Evolutionary conservation across 2,888 invertebrate species (phyloP).

Genomic region (Meghimatium bilineatum): DNA sequence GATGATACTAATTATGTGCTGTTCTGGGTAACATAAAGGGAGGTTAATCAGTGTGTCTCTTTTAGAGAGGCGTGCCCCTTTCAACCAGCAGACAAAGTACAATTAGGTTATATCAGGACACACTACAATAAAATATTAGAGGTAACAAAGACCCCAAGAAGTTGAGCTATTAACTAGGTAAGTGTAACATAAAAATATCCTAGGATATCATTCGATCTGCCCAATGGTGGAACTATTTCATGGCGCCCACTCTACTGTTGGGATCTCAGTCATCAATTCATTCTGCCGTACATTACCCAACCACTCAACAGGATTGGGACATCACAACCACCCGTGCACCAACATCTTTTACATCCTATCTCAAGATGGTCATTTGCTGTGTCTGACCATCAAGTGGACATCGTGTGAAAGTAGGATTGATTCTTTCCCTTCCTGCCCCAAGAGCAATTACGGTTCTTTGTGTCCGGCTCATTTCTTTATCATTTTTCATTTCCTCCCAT

Average conservation of each 20-base stretch:
- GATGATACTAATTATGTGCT: no score
- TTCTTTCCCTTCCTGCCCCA: not conserved
- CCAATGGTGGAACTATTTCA: not conserved
- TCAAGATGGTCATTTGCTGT: slow-evolving; percentile 9
- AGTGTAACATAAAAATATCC: not conserved
- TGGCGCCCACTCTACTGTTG: not conserved
- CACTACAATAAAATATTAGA: no score
- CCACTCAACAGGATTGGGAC: slow-evolving; percentile 3
- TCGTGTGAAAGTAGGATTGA: not conserved
- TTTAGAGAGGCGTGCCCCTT: no score
- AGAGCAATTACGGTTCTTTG: not conserved
- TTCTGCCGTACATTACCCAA: no score
- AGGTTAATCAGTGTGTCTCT: no score
- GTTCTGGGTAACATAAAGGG: no score
- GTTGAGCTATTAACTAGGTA: no score
- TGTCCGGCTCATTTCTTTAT: no score
- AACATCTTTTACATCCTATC: not conserved
- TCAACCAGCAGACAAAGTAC: no score
- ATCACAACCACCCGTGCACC: not conserved
- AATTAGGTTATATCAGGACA: no score
- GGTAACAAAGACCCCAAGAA: no score
- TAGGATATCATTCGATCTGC: not conserved
- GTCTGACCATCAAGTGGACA: slow-evolving; percentile 18
- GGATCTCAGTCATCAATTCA: not conserved
- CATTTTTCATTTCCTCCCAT: no score